phyloP scores from a whole-genome alignment of 2,888 invertebrate genomes.

The Sarcophaga carnaria region DNA sequence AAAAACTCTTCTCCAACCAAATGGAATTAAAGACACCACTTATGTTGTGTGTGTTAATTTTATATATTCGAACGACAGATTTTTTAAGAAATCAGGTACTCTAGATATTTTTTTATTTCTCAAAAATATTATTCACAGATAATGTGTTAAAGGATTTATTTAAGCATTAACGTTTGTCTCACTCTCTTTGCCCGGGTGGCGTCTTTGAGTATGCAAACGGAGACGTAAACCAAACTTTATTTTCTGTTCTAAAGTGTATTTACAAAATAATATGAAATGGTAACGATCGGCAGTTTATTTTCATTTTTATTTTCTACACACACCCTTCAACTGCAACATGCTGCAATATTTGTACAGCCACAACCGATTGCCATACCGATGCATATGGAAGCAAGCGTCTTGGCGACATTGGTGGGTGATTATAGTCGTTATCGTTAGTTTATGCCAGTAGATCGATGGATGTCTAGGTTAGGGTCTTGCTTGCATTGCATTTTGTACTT shows the following conservation, averaged over 20 bases:
- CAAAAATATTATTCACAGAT: neutral
- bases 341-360: constrained; percentile 3
- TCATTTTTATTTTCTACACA: neutral
- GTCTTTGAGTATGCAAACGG: constrained; percentile 35
- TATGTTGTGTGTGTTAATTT: too few species aligned
- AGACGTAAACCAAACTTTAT: neutral
- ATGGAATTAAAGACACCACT: too few species aligned
- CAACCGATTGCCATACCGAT: neutral
- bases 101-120: too few species aligned
- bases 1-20: too few species aligned
- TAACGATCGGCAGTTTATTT: too few species aligned
- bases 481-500: neutral
- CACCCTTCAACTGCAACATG: neutral
- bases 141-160: constrained; percentile 39
- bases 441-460: constrained; percentile 57
- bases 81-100: too few species aligned
- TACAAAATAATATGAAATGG: too few species aligned
- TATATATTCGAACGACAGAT: too few species aligned
- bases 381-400: constrained; percentile 2
- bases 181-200: constrained; percentile 37
- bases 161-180: constrained; percentile 28
- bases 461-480: constrained; percentile 63
- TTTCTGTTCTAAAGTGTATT: neutral
- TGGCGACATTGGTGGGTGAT: constrained; percentile 67
- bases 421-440: constrained; percentile 49